phyloP scores from a whole-genome alignment of 1,140 invertebrate genomes.

The Theocolax elegans region DNA sequence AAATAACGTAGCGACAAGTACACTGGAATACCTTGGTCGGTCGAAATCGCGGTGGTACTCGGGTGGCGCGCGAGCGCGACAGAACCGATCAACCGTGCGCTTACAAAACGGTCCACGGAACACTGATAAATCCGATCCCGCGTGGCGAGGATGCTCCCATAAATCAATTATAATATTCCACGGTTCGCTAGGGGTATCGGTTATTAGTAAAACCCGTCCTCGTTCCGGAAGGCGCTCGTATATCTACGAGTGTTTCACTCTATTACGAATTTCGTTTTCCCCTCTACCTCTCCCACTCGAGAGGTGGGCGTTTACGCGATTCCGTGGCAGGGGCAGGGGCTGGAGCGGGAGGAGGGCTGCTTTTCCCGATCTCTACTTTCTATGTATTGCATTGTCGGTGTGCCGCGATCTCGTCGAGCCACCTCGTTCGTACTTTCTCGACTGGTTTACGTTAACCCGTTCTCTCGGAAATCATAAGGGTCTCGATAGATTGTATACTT shows the following conservation, averaged over 20 bases:
- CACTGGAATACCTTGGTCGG: too few species aligned
- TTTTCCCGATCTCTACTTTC: conserved; percentile 13
- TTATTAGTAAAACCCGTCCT: conserved; percentile 66
- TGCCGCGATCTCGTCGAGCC: neutral
- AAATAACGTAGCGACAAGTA: too few species aligned
- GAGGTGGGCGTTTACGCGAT: neutral
- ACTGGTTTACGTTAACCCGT: neutral
- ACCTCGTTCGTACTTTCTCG: conserved; percentile 8
- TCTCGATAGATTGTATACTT: too few species aligned
- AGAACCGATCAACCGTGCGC: conserved; percentile 51
- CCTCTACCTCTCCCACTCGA: neutral
- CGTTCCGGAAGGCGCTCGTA: conserved; percentile 63
- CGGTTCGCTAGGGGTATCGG: conserved; percentile 65
- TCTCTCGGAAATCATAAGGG: conserved; percentile 21
- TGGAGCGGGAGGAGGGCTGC: neutral
- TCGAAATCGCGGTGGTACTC: too few species aligned
- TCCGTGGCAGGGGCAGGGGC: neutral
- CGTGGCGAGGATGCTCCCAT: conserved; percentile 46
- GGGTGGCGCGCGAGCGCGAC: too few species aligned
- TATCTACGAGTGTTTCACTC: conserved; percentile 62
- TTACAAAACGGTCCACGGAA: conserved; percentile 52
- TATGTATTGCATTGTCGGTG: neutral
- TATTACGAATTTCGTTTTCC: conserved; percentile 64
- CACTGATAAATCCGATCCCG: conserved; percentile 62
- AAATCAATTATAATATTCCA: conserved; percentile 69